Base-by-base conservation (phyloP, 2,888 invertebrate species). In the Lamellibrachia columna region DNA sequence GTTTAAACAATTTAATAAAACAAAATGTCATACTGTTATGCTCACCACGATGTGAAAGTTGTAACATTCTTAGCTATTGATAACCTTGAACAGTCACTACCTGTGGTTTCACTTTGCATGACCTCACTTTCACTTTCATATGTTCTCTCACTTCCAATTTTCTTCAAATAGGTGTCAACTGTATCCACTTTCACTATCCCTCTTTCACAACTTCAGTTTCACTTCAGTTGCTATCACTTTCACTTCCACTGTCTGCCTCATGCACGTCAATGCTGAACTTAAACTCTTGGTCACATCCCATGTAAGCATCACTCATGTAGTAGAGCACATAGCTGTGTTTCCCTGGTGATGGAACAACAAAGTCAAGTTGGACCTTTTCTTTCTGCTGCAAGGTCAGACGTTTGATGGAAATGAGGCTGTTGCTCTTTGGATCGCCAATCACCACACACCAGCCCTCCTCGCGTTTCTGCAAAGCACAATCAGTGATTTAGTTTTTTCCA, bases 261-360 rank as follows among this genome's bases (percentile, higher is more conserved):
- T 93, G 92, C 53, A 97, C 96, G 93, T 96, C 95, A 92, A 97
- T 95, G 53, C 94, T 94, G 94, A 99, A 98, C 97, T 98, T 98
- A 97, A 99, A 99, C 97, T 99, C 99, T 97, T 99, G 99, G 97
- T 99, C 99, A 96, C 99, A 99, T 9, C 99, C 99, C 96, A 99
- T n/a, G n/a, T n/a, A n/a, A n/a, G n/a, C n/a, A n/a, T n/a, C n/a
- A n/a, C n/a, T n/a, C n/a, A n/a, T n/a, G n/a, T n/a, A n/a, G n/a
- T n/a, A n/a, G n/a, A n/a, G n/a, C n/a, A n/a, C n/a, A n/a, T n/a
- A n/a, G n/a, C n/a, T n/a, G n/a, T n/a, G n/a, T n/a, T n/a, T n/a
- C n/a, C n/a, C n/a, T n/a, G n/a, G n/a, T n/a, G n/a, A n/a, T n/a
- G n/a, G n/a, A n/a, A n/a, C n/a, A n/a, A n/a, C n/a, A n/a, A n/a